Conservation (phyloP, 2,113 vertebrate genomes). For the Tyto alba region DNA sequence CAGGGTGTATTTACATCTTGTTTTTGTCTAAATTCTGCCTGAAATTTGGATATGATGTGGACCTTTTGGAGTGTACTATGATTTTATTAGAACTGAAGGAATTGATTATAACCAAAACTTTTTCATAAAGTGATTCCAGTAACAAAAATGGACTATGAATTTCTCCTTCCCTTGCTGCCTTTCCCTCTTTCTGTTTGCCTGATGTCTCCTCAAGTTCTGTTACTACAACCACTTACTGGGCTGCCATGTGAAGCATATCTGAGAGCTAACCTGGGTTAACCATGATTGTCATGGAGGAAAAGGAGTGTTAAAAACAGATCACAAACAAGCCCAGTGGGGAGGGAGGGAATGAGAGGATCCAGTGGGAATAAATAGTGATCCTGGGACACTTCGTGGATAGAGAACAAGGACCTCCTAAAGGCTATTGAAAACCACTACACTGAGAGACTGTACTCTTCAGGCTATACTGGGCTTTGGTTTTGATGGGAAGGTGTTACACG, state of each 20-base stretch:
- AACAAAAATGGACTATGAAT: background rate
- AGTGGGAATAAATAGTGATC: background rate
- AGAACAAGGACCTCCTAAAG: background rate
- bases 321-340: background rate
- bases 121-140: background rate
- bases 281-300: fast-evolving
- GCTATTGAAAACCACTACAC: fast-evolving
- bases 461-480: background rate
- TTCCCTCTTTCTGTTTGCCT: background rate
- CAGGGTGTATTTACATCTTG: background rate
- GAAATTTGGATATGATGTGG: background rate
- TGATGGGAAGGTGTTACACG: background rate
- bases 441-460: background rate
- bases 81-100: background rate
- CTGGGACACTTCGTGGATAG: background rate
- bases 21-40: background rate
- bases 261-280: background rate
- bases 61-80: background rate
- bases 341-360: background rate
- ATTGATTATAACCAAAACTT: background rate
- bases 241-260: background rate
- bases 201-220: fast-evolving
- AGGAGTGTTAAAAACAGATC: background rate
- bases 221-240: too few relatives aligned
- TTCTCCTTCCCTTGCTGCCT: background rate